These are phyloP conservation scores for Colistium nudipinnis DNA, from an alignment of 2,113 vertebrate species.

Conservation along the genomic window DNA sequence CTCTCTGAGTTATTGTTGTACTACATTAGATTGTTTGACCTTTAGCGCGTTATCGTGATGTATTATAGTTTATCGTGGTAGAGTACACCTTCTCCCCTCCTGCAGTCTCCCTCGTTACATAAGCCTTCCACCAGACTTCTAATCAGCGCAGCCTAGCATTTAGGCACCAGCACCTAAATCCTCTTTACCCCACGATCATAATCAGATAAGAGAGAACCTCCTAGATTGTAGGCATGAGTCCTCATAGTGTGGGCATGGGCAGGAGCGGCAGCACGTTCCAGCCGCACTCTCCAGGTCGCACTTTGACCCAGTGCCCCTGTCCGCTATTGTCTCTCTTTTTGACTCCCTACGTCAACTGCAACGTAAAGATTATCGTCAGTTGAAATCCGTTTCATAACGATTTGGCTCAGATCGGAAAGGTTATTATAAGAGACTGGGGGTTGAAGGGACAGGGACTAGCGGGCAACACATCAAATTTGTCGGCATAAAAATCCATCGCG, in stretches of 20 bases:
- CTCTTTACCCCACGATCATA: slow-evolving; percentile 80
- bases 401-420: background rate
- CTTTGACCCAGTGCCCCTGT: slow-evolving; percentile 4
- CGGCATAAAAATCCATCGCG: background rate
- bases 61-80: slow-evolving; percentile 42
- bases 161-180: slow-evolving; percentile 78
- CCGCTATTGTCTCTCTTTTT: slow-evolving; percentile 2
- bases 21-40: slow-evolving; percentile 31
- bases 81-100: slow-evolving; percentile 50
- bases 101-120: slow-evolving; percentile 64
- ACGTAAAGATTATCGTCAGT: background rate
- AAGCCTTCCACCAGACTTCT: slow-evolving; percentile 66
- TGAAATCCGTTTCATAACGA: background rate
- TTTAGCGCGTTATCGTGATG: slow-evolving; percentile 32
- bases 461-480: background rate
- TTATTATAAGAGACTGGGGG: background rate
- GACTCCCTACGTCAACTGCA: background rate
- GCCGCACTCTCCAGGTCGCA: slow-evolving; percentile 44
- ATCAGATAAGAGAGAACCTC: slow-evolving; percentile 79
- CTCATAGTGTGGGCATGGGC: slow-evolving; percentile 39
- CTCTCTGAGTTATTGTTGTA: background rate
- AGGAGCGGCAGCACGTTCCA: slow-evolving; percentile 44
- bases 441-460: background rate
- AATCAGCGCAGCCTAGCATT: slow-evolving; percentile 77
- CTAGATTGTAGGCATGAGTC: slow-evolving; percentile 72